phyloP scores from a whole-genome alignment of 1,140 invertebrate species.

The Lucilia sericata region DNA sequence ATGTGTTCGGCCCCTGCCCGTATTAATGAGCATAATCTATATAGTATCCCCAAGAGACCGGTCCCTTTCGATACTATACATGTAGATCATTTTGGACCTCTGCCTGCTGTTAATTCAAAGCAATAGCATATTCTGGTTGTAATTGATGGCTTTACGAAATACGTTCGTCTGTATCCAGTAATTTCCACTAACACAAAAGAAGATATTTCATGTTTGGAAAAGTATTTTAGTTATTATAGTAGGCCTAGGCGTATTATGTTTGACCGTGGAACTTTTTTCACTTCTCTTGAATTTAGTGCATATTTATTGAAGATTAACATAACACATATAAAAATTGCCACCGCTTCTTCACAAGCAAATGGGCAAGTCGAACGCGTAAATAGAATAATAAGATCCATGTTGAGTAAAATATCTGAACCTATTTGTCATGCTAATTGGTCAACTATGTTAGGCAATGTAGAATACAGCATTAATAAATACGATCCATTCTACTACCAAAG shows the following conservation, averaged over 20 bases:
- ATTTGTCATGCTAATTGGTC: constrained; percentile 12
- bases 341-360: constrained; percentile 47
- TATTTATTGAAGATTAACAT: too few species aligned
- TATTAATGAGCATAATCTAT: too few species aligned
- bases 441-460: neutral
- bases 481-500: neutral
- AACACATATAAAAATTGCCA: constrained; percentile 47
- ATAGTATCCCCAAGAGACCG: neutral
- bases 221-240: constrained; percentile 46
- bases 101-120: constrained; percentile 53
- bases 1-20: constrained; percentile 46
- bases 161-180: constrained; percentile 42
- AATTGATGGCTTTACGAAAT: constrained; percentile 60
- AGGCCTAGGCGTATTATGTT: constrained; percentile 49
- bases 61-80: constrained; percentile 56
- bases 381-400: neutral
- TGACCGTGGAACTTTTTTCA: constrained; percentile 56
- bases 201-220: constrained; percentile 52
- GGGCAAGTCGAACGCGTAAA: constrained; percentile 48
- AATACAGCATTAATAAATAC: neutral
- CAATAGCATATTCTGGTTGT: constrained; percentile 68
- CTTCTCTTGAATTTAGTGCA: constrained; percentile 51
- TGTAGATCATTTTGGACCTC: constrained; percentile 59
- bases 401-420: neutral
- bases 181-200: constrained; percentile 47